A percentile compares a stretch with the other conserved stretches of the same genome.
phyloP scores from a whole-genome alignment of 2,797 vertebrate species.

The Enteromius trimaculatus region DNA sequence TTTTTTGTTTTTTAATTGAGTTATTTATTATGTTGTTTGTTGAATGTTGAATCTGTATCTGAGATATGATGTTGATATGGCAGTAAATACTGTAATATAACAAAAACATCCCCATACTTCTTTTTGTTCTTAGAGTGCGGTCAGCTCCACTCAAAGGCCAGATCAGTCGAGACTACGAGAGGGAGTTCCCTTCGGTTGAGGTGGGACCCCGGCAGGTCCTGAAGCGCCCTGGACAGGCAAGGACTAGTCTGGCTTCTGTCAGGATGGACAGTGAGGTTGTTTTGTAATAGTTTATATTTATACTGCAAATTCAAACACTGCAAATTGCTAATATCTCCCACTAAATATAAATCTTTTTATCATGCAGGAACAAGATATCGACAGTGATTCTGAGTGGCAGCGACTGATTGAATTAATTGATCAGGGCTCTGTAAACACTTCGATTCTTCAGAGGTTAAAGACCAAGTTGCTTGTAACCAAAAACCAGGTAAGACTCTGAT shows the following conservation, averaged over 20 bases:
- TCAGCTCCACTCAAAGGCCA: slow-evolving; percentile 72
- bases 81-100: neutral
- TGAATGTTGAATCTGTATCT: neutral
- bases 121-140: slow-evolving; percentile 21
- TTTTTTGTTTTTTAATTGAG: neutral
- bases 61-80: neutral
- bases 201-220: slow-evolving; percentile 63
- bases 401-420: slow-evolving; percentile 71
- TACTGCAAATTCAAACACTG: neutral
- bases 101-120: neutral
- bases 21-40: neutral
- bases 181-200: slow-evolving; percentile 74
- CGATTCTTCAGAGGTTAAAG: slow-evolving; percentile 74
- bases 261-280: slow-evolving; percentile 74
- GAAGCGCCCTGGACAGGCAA: slow-evolving; percentile 52
- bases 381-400: slow-evolving; percentile 83
- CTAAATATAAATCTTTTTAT: slow-evolving; percentile 11
- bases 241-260: slow-evolving; percentile 56
- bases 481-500: slow-evolving; percentile 75
- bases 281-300: neutral
- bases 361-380: slow-evolving; percentile 81
- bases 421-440: slow-evolving; percentile 66
- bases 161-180: slow-evolving; percentile 80
- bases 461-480: slow-evolving; percentile 73
- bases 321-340: neutral